Conservation (phyloP, 2,797 vertebrate species). For the Cirrhinus molitorella region DNA sequence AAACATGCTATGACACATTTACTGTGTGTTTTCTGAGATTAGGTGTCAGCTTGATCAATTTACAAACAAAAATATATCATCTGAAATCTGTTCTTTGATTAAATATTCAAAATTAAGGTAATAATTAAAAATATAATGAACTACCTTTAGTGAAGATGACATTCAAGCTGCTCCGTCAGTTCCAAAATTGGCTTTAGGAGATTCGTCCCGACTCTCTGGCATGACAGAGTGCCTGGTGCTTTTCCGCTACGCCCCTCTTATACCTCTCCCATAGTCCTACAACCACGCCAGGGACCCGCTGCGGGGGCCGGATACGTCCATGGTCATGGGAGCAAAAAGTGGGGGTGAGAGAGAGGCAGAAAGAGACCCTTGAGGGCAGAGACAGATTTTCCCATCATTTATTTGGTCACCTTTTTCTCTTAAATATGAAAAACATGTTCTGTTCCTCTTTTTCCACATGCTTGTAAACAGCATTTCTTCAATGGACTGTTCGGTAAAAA, state of each 20-base stretch:
- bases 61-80: not conserved
- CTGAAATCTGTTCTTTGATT: not conserved
- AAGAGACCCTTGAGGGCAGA: constrained; percentile 41
- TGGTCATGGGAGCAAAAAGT: constrained; percentile 43
- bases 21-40: not conserved
- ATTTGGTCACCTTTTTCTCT: constrained; percentile 41
- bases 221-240: constrained; percentile 20
- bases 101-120: not conserved
- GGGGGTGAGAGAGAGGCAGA: constrained; percentile 43
- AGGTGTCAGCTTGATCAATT: not conserved
- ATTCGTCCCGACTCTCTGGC: not conserved
- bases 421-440: constrained; percentile 7
- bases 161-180: not conserved
- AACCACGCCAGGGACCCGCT: constrained; percentile 14
- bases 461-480: not conserved
- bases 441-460: not conserved
- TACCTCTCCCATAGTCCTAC: constrained; percentile 40
- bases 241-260: constrained; percentile 43
- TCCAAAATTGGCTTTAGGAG: constrained; percentile 17
- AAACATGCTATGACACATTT: not conserved
- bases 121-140: not conserved
- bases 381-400: constrained; percentile 48
- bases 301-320: constrained; percentile 19
- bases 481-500: constrained; percentile 4
- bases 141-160: constrained; percentile 19